phyloP scores from a whole-genome alignment of 2,888 invertebrate species.

The Hydrotaea diabolus region DNA sequence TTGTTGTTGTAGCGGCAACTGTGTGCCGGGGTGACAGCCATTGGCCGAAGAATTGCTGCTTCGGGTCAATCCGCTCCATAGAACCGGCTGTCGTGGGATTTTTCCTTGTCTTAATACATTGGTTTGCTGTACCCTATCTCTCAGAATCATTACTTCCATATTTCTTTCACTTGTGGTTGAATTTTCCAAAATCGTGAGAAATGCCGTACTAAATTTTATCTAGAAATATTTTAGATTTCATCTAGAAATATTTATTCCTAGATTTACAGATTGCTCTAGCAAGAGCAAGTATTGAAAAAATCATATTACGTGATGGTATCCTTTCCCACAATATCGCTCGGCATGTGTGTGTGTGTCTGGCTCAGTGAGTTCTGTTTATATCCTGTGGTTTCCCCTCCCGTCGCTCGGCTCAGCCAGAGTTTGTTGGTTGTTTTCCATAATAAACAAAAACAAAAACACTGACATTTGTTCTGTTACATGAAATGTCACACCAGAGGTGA shows the following conservation, averaged over 20 bases:
- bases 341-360: too few species aligned
- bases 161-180: too few species aligned
- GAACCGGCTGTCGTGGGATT: too few species aligned
- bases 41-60: too few species aligned
- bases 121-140: too few species aligned
- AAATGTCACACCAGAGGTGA: constrained; percentile 65
- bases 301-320: constrained; percentile 15
- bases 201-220: too few species aligned
- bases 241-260: not conserved
- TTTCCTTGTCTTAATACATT: too few species aligned
- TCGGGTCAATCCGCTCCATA: too few species aligned
- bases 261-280: not conserved
- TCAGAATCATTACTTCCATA: not conserved
- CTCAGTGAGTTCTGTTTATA: not conserved
- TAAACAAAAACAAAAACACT: constrained; percentile 7
- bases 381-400: constrained; percentile 24
- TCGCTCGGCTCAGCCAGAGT: not conserved
- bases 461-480: constrained; percentile 55
- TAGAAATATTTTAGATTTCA: not conserved
- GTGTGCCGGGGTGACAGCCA: too few species aligned
- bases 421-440: not conserved
- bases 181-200: too few species aligned
- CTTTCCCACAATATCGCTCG: not conserved
- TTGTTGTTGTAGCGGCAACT: too few species aligned
- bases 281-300: not conserved